Conservation (phyloP, 2,888 invertebrate genomes). For the Caenorhabditis macrosperma region DNA sequence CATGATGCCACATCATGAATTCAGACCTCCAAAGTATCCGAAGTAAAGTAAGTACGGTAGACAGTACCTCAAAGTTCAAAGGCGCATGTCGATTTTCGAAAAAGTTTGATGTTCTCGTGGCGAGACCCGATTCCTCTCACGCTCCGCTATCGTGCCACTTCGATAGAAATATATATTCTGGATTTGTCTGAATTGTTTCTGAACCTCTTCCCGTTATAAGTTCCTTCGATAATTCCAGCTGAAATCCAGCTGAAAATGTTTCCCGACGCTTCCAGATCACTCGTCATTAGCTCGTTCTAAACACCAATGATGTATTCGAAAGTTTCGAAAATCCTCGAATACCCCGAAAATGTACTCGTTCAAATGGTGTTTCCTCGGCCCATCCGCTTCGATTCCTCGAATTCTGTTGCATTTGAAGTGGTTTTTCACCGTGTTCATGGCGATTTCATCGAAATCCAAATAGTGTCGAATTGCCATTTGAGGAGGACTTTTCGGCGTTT, state of each 20-base stretch:
- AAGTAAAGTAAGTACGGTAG: too few species aligned
- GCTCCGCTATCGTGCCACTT: too few species aligned
- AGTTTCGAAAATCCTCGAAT: too few species aligned
- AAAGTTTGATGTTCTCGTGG: too few species aligned
- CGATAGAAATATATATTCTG: too few species aligned
- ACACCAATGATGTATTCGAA: too few species aligned
- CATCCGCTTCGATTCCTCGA: constrained; percentile 68
- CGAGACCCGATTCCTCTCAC: too few species aligned
- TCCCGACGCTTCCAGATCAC: constrained; percentile 52
- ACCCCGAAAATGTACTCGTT: constrained; percentile 74
- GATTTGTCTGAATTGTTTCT: too few species aligned
- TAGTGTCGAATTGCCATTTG: constrained; percentile 12
- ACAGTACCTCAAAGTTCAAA: too few species aligned
- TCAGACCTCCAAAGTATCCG: too few species aligned
- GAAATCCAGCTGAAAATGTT: constrained; percentile 72
- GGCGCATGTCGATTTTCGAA: too few species aligned
- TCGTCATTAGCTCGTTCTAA: constrained; percentile 76
- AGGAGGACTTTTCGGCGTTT: background rate
- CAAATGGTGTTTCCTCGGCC: constrained; percentile 66
- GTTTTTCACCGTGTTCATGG: constrained; percentile 27
- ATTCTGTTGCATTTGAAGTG: constrained; percentile 67
- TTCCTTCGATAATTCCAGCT: constrained; percentile 72
- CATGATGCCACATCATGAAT: too few species aligned
- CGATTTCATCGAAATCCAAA: constrained; percentile 48
- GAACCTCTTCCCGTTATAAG: constrained; percentile 67